A percentile compares a stretch with the other conserved stretches of the same genome.
These are phyloP conservation scores for Schizaphis graminum DNA, from an alignment of 2,888 invertebrate species.

Conservation along the genomic window DNA sequence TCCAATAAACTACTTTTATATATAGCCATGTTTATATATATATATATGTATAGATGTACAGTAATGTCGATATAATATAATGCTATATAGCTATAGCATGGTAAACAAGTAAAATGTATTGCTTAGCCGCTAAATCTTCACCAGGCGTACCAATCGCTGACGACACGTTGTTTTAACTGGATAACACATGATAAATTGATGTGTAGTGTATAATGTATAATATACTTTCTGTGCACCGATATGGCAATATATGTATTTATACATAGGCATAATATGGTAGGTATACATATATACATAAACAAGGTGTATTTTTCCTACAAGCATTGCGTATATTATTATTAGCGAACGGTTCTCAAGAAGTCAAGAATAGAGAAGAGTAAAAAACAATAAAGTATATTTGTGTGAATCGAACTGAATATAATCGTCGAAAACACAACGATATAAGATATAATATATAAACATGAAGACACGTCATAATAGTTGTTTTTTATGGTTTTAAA, in stretches of 20 bases:
- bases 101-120: constrained; percentile 38
- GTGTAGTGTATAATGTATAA: constrained; percentile 1
- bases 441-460: not conserved
- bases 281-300: not conserved
- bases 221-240: not conserved
- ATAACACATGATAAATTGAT: constrained; percentile 47
- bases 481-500: not conserved
- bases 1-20: constrained; percentile 31
- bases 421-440: not conserved
- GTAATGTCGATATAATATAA: constrained; percentile 20
- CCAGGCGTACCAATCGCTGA: constrained; percentile 36
- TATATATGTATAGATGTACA: constrained; percentile 5
- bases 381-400: constrained; percentile 19
- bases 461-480: not conserved
- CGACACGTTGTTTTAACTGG: constrained; percentile 25
- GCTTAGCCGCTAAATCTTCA: constrained; percentile 20
- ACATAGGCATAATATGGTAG: not conserved
- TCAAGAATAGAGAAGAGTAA: constrained; percentile 20
- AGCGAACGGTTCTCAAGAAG: constrained; percentile 16
- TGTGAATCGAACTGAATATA: constrained; percentile 18
- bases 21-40: constrained; percentile 5
- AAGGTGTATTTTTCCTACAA: not conserved
- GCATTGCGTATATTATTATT: not conserved
- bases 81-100: not conserved
- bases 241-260: not conserved